Base-by-base conservation (phyloP, 2,797 vertebrate species). In the Gymnopithys bicolor region DNA sequence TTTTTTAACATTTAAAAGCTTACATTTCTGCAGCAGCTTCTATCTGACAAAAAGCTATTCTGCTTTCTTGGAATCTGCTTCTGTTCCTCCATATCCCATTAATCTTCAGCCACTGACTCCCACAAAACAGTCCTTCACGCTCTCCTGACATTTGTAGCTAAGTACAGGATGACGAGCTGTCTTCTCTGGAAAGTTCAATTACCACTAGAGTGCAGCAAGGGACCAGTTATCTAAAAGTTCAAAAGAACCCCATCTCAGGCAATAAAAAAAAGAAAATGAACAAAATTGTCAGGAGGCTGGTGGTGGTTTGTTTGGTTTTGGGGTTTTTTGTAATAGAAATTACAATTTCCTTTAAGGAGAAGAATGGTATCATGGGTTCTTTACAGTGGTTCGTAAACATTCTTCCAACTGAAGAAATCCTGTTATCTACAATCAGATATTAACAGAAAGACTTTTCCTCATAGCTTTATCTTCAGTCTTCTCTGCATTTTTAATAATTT, bases 171-270 rank as follows among this genome's bases (percentile, higher is more conserved):
- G 51, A 62, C 5, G 0, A 0, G 18, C 43, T 82, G 52, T 18
- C 75, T 81, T 78, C 76, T 66, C 71, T 52, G 62, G 41, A 66
- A 92, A 79, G 66, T 62, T 84, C 64, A 66, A 13, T 76, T 82
- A 58, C 94, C 95, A 82, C 95, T 93, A 96, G 95, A 95, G 94
- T 91, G 95, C 95, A 96, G 95, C 93, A 97, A 89, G 60, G 64
- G 77, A 90, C 30, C 43, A 30, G 59, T 74, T 74, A 91, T 16
- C 77, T 84, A 9, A 3, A 56, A 58, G 10, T 46, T 74, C 59
- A 70, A 87, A 70, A 78, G 7, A 77, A 25, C 28, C 12, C 16
- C 3, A 49, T 22, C 12, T 74, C 16, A 6, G 4, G 23, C 4
- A 5, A 21, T 3, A 1, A 28, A 15, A 3, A 5, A 33, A 18